A percentile compares a stretch with the other conserved stretches of the same genome.
Conservation (phyloP, 2,888 invertebrate species). For the Camponotus fellah region DNA sequence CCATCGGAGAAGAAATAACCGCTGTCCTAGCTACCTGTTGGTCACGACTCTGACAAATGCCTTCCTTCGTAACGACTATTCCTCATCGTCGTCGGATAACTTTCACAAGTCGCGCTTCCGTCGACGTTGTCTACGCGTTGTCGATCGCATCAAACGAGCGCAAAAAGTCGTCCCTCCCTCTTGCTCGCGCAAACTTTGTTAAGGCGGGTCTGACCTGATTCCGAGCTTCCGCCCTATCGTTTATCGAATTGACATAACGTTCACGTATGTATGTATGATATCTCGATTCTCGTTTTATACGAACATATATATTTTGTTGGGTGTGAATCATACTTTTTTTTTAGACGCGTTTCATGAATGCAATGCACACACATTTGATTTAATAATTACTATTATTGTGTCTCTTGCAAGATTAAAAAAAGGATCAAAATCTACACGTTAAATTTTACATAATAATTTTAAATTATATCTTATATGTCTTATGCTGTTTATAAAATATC, state of each 20-base stretch:
- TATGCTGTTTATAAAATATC: no score
- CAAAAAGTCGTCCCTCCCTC: conserved; percentile 7
- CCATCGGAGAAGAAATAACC: conserved; percentile 44
- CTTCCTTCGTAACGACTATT: conserved; percentile 30
- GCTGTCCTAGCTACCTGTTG: conserved; percentile 57
- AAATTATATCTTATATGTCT: not conserved
- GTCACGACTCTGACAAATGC: conserved; percentile 48
- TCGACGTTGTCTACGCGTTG: conserved; percentile 14
- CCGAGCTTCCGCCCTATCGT: not conserved
- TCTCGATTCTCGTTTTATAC: not conserved
- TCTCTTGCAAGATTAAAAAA: not conserved
- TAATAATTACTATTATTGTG: not conserved
- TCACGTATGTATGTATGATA: not conserved
- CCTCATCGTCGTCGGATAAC: conserved; percentile 45
- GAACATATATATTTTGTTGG: not conserved
- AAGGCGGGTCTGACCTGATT: not conserved
- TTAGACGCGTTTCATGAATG: not conserved
- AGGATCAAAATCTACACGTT: not conserved
- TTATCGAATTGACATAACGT: not conserved
- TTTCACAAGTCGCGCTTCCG: conserved; percentile 38
- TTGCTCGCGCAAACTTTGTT: not conserved
- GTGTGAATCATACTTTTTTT: not conserved
- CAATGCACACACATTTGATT: not conserved
- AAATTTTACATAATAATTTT: not conserved
- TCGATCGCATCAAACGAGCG: conserved; percentile 29